Evolutionary conservation across 1,140 invertebrate genomes (phyloP), one percentile per base, ranked within the genome.

Genomic region (Andrena cerasifolii): DNA sequence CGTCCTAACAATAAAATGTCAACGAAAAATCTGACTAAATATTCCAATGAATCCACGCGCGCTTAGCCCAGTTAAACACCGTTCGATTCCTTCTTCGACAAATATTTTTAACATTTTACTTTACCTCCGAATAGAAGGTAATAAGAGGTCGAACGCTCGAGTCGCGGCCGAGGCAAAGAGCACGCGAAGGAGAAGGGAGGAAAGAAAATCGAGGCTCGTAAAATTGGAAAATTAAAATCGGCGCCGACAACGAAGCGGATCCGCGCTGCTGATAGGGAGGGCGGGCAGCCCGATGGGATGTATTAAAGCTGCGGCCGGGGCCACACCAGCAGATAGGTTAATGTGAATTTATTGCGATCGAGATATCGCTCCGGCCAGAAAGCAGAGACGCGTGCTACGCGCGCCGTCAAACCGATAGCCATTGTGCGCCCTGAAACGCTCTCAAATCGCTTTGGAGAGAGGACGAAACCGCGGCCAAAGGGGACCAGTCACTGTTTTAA

Each of bases 281-380:
- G 43, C 24, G 51, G 62, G 43, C 51, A 26, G 5, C 45, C 51
- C 77, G 78, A 82, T 51, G 78, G 82, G 73, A 81, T 85, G 88
- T 88, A 86, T 88, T 89, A 89, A 89, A 88, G 87, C 88, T 87
- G 87, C 83, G 88, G 87, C 83, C 84, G 85, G 85, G 77, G 81
- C 77, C 79, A 84, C 43, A 85, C 56, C 84, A 78, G 85, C 86
- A 89, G 90, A 92, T 92, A 92, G 91, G 91, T 92, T 92, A 92
- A 92, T 92, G 90, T 92, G 90, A 90, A 92, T 92, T 91, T 92
- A 92, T 92, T 91, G 88, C 89, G 86, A 92, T 92, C 90, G 88
- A 90, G 91, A 92, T 87, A 87, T 90, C 88, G 78, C 82, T 47
- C 62, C 81, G 87, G 87, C 83, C 87, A 88, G 90, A 88, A 89